Conservation (phyloP, 2,113 vertebrate species). For the Papio anubis region DNA sequence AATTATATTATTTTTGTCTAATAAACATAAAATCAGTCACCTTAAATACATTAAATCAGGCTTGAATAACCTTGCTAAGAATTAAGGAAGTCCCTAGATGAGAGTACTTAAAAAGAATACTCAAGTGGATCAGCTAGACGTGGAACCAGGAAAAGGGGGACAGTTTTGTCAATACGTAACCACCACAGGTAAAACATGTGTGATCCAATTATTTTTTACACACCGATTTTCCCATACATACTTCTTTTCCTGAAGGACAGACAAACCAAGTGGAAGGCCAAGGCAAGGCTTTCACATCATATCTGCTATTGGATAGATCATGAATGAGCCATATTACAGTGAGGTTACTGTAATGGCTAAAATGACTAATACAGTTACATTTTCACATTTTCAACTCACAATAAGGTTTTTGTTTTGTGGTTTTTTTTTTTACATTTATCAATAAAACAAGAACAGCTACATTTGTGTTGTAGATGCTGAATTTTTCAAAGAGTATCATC, state of each 20-base stretch:
- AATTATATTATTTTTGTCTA: not conserved
- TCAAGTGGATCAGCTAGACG: not conserved
- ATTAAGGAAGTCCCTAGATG: not conserved
- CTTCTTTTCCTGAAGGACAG: not conserved
- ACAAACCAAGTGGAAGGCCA: not conserved
- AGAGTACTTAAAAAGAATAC: not conserved
- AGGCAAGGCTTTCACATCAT: not conserved
- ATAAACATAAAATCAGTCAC: slow-evolving; percentile 1
- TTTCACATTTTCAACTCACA: not conserved
- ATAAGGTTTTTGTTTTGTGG: not conserved
- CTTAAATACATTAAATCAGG: not conserved
- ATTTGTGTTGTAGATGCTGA: not conserved
- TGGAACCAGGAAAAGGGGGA: not conserved
- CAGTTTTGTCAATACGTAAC: not conserved
- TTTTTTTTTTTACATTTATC: not conserved
- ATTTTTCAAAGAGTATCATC: slow-evolving; percentile 6
- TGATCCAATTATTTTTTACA: not conserved
- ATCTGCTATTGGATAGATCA: not conserved
- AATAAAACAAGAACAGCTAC: not conserved
- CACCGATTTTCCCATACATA: not conserved
- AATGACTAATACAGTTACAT: not conserved
- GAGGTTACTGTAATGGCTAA: not conserved
- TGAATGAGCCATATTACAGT: not conserved
- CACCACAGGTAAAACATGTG: not conserved
- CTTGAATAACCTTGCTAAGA: slow-evolving; percentile 16